Conservation (phyloP, 2,113 vertebrate genomes). For the Hiodon tergisus region DNA sequence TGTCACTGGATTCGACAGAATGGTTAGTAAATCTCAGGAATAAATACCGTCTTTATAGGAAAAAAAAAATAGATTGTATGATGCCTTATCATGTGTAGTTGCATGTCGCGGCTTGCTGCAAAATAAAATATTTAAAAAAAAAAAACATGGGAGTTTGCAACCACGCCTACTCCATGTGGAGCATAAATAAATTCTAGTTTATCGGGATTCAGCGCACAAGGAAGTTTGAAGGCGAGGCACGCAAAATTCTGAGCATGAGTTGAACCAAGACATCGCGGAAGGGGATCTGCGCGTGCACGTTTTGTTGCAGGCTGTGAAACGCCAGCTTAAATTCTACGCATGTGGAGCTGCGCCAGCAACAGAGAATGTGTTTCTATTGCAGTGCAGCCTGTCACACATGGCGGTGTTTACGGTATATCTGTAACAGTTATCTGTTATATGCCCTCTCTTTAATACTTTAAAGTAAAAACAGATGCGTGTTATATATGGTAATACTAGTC, state of each 20-base stretch:
- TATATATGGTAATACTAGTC: neutral
- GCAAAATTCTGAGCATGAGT: neutral
- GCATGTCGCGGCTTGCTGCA: neutral
- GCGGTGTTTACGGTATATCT: slow-evolving; percentile 11
- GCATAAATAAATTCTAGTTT: neutral
- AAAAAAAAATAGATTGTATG: neutral
- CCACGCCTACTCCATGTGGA: slow-evolving; percentile 6
- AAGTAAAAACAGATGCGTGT: too few species aligned
- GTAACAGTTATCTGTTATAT: neutral
- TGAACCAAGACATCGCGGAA: slow-evolving; percentile 1
- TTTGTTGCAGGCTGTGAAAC: neutral
- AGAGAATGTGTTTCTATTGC: neutral
- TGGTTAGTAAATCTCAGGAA: neutral
- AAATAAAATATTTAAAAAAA: neutral
- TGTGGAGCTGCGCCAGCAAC: neutral
- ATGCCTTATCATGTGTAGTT: neutral
- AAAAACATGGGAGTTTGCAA: neutral
- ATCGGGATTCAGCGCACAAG: neutral
- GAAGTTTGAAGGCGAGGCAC: neutral
- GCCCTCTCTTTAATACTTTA: too few species aligned
- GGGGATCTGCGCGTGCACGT: neutral
- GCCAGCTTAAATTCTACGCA: neutral
- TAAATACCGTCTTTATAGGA: neutral
- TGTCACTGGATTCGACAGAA: neutral
- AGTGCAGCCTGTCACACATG: slow-evolving; percentile 12